Conservation (phyloP, 1,140 invertebrate species). For the Drosophila lacertosa region DNA sequence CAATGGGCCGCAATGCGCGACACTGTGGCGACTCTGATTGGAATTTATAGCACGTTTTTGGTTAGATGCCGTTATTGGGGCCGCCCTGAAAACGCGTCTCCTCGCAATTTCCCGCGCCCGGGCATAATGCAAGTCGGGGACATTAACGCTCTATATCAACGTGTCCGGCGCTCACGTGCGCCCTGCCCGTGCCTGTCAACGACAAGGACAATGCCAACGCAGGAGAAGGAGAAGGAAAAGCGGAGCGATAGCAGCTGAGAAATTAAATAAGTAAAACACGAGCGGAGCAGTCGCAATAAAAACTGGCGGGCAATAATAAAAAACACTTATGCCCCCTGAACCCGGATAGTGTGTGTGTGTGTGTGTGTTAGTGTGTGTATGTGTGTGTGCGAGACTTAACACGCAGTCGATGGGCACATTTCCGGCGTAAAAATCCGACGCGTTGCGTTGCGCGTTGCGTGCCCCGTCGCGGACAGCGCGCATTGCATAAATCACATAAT, state of each 20-base stretch:
- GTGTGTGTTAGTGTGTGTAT: conserved; percentile 23
- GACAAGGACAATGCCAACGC: conserved; percentile 44
- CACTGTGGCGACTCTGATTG: conserved; percentile 55
- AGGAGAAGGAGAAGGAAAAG: too few species aligned
- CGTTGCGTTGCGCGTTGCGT: conserved; percentile 45
- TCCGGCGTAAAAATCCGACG: conserved; percentile 70
- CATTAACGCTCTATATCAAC: conserved; percentile 68
- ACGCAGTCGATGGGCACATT: conserved; percentile 79
- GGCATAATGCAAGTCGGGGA: conserved; percentile 34
- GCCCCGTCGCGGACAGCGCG: conserved; percentile 49
- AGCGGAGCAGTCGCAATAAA: conserved; percentile 64
- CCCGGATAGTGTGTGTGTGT: background rate
- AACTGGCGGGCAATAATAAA: conserved; percentile 57
- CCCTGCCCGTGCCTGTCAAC: conserved; percentile 35
- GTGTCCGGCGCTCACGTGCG: conserved; percentile 21
- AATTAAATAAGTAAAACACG: conserved; percentile 80
- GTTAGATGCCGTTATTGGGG: conserved; percentile 44
- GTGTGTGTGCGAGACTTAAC: conserved; percentile 66
- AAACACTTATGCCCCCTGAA: conserved; percentile 29
- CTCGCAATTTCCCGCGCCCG: conserved; percentile 7
- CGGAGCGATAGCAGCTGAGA: conserved; percentile 41
- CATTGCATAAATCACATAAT: conserved; percentile 79
- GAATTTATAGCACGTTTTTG: conserved; percentile 70
- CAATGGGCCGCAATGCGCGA: conserved; percentile 28
- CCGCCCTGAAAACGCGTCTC: conserved; percentile 18